Base-by-base conservation (phyloP, 2,797 vertebrate genomes). In the Pseudochirops cupreus region DNA sequence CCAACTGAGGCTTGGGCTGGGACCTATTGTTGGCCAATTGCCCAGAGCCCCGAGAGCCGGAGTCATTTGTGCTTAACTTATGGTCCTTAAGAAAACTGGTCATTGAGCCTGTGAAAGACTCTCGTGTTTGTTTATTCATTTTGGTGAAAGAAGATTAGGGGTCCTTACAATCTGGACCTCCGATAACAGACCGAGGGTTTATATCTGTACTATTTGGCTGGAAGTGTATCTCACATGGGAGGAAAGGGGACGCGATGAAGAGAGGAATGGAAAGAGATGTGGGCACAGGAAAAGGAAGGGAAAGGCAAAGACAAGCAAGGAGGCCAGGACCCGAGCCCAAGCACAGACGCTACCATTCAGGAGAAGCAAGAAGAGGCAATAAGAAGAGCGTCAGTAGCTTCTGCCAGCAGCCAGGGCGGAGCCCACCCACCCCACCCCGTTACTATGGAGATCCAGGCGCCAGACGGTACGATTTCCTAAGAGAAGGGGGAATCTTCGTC, bases 341-440 rank as follows among this genome's bases (percentile, higher is more conserved):
- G n/a, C 18, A 82, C 14, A 7, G n/a, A 39, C 0, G 67, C 5
- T 24, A 14, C 59, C 0, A 0, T 16, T 21, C n/a, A 0, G 16
- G 21, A 39, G 14, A 7, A 0, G 3, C 0, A 0, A 28, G 21
- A 12, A 13, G 90, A 29, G 0, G 33, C 0, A 5, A 0, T 0
- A 50, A 54, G 53, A 55, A 91, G 52, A 91, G 7, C 82, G 57
- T 53, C 52, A 90, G 55, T 93, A 93, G 9, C 52, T 3, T 9
- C 92, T 3, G 5, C 24, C 4, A 1, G 14, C 31, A 31, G 29
- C 90, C 31, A 3, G 0, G 0, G 24, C 2, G 0, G 28, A 50
- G 14, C 28, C 46, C 3, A 1, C 56, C 82, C 14, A 18, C 53
- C 1, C 3, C 55, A 0, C 28, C 5, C 29, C 11, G 98, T 96